phyloP scores from a whole-genome alignment of 2,888 invertebrate species.

The Tiliacea aurago region DNA sequence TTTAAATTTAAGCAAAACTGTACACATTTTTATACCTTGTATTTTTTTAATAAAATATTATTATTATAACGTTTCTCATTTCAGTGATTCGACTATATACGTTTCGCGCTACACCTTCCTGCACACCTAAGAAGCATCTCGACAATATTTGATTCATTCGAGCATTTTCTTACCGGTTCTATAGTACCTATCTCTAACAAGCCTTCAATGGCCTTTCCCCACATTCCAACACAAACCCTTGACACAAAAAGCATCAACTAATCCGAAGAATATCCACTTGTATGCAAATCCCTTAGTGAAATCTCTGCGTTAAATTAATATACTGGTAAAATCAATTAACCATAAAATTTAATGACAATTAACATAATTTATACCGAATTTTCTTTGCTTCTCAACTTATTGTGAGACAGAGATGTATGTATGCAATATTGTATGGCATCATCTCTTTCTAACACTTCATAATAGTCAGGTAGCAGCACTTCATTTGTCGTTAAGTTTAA shows the following conservation, averaged over 20 bases:
- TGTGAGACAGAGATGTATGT: slow-evolving; percentile 26
- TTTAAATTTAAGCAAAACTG: no score
- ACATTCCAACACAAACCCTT: slow-evolving; percentile 61
- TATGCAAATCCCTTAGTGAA: slow-evolving; percentile 61
- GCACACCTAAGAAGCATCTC: slow-evolving; percentile 5
- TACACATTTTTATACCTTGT: no score
- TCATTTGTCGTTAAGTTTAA: slow-evolving; percentile 39
- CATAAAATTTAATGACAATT: slow-evolving; percentile 52
- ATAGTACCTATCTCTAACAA: slow-evolving; percentile 9
- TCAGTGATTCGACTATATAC: no score
- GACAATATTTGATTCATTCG: slow-evolving; percentile 24
- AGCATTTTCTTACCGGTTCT: slow-evolving; percentile 36
- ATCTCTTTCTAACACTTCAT: slow-evolving; percentile 10
- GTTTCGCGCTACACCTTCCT: background rate
- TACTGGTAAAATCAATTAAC: slow-evolving; percentile 55
- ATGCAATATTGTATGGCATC: background rate
- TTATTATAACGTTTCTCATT: no score
- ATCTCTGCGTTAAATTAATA: slow-evolving; percentile 48
- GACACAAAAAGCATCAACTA: slow-evolving; percentile 52
- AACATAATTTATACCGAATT: slow-evolving; percentile 55
- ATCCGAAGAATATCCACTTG: slow-evolving; percentile 46
- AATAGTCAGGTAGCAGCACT: background rate
- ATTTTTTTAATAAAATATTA: no score
- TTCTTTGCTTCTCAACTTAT: slow-evolving; percentile 16
- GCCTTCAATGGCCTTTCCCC: slow-evolving; percentile 52